These are phyloP conservation scores for Lasaia peninsularis DNA, from an alignment of 1,140 invertebrate genomes.

Conservation along the genomic window DNA sequence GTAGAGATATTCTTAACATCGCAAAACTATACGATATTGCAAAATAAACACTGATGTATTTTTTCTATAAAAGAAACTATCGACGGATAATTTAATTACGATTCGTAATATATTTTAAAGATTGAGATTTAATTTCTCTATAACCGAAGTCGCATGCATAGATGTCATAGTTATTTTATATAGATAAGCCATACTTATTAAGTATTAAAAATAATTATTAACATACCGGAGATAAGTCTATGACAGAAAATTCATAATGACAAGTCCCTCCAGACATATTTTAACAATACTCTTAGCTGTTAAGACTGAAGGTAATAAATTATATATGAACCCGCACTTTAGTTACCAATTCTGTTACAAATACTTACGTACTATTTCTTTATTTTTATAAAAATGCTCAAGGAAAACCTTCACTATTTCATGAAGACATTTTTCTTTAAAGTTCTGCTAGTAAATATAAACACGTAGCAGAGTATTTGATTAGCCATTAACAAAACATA, in stretches of 20 bases:
- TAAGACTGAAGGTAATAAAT: slow-evolving; percentile 67
- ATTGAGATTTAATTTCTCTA: neutral
- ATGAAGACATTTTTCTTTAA: neutral
- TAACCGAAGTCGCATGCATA: neutral
- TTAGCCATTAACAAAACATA: neutral
- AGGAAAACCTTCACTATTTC: slow-evolving; percentile 6
- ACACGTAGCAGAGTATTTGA: neutral
- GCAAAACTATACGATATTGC: slow-evolving; percentile 8
- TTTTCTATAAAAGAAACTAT: slow-evolving; percentile 3
- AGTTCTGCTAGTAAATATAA: neutral
- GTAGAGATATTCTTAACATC: slow-evolving; percentile 11
- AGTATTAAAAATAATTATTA: slow-evolving; percentile 48
- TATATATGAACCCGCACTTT: slow-evolving; percentile 28
- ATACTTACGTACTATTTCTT: neutral
- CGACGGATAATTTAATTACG: neutral
- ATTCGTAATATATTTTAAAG: neutral
- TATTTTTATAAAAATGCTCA: neutral
- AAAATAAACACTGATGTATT: slow-evolving; percentile 6
- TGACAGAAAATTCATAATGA: slow-evolving; percentile 52
- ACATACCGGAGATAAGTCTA: slow-evolving; percentile 44
- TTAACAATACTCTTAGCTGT: slow-evolving; percentile 67
- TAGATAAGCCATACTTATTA: slow-evolving; percentile 20
- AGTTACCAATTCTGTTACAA: neutral
- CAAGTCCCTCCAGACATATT: slow-evolving; percentile 68
- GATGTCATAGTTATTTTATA: neutral